Evolutionary conservation across 2,888 invertebrate species (phyloP).

Genomic region (Macrophya alboannulata): DNA sequence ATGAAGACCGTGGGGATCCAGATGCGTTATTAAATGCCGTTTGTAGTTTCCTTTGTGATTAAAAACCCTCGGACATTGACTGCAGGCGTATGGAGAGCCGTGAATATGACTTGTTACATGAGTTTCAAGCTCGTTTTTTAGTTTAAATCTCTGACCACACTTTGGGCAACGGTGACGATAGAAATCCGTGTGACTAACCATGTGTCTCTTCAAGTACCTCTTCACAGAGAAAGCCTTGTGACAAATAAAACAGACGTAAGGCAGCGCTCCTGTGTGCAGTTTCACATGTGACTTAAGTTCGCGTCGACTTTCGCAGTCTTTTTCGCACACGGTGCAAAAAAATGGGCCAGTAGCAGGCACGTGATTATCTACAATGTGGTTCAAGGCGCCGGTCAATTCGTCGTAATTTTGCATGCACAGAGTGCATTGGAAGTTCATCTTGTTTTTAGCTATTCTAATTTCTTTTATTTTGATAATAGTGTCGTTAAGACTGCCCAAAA

Average conservation of each 20-base stretch:
- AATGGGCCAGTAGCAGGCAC: conserved; percentile 78
- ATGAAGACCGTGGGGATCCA: conserved; percentile 73
- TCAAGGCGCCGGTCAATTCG: conserved; percentile 69
- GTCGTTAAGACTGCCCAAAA: conserved; percentile 76
- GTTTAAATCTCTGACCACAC: conserved; percentile 73
- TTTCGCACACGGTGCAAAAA: conserved; percentile 83
- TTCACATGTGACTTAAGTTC: conserved; percentile 83
- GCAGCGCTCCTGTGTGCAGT: conserved; percentile 82
- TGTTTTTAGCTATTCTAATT: conserved; percentile 69
- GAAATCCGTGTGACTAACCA: conserved; percentile 77
- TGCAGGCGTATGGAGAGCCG: conserved; percentile 73
- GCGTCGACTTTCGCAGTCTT: conserved; percentile 82
- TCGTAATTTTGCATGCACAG: conserved; percentile 75
- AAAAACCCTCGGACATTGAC: conserved; percentile 74
- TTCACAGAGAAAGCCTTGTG: conserved; percentile 75
- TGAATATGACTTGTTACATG: conserved; percentile 70
- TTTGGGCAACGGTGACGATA: conserved; percentile 75
- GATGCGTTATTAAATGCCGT: conserved; percentile 74
- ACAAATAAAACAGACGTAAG: conserved; percentile 80
- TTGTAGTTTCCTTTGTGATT: conserved; percentile 78
- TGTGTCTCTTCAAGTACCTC: conserved; percentile 76
- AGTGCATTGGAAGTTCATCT: conserved; percentile 74
- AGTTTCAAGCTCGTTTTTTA: conserved; percentile 72
- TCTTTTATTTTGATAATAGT: conserved; percentile 76
- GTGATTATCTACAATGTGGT: conserved; percentile 76